Conservation (phyloP, 2,113 vertebrate species). For the Centropus bengalensis region DNA sequence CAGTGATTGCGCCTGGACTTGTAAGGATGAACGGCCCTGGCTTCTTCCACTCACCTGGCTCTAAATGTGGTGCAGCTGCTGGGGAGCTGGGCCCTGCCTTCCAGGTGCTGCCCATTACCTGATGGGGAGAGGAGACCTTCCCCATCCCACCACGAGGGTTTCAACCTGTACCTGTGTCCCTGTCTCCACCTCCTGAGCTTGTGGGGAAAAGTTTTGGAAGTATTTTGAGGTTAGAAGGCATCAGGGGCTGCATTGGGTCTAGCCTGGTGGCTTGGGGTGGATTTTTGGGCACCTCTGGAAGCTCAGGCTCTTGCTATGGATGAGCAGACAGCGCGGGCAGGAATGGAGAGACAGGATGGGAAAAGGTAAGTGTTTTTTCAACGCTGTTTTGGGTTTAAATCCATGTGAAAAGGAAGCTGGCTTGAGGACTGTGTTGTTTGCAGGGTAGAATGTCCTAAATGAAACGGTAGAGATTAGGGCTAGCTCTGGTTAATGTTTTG, state of each 20-base stretch:
- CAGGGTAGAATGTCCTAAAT: background rate
- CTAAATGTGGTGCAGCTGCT: background rate
- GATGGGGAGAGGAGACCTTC: background rate
- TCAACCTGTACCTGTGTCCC: background rate
- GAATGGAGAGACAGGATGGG: background rate
- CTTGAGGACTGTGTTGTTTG: background rate
- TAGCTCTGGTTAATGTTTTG: background rate
- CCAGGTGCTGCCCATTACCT: background rate
- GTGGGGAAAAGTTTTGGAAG: background rate
- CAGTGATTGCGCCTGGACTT: rapidly evolving
- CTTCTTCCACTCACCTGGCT: background rate
- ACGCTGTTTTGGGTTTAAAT: background rate
- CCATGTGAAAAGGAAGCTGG: background rate
- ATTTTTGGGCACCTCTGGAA: background rate
- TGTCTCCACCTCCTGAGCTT: rapidly evolving
- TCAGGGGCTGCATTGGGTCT: rapidly evolving
- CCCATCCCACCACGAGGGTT: rapidly evolving
- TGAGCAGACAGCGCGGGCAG: background rate
- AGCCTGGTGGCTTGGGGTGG: rapidly evolving
- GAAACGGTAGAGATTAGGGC: background rate
- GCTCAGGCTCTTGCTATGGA: background rate
- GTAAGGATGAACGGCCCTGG: background rate
- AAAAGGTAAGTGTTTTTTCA: background rate
- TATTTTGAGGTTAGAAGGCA: background rate
- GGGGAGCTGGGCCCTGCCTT: background rate